Evolutionary conservation across 2,113 vertebrate genomes (phyloP), one percentile per base, ranked within the genome.

Genomic region (Lasiurus borealis): DNA sequence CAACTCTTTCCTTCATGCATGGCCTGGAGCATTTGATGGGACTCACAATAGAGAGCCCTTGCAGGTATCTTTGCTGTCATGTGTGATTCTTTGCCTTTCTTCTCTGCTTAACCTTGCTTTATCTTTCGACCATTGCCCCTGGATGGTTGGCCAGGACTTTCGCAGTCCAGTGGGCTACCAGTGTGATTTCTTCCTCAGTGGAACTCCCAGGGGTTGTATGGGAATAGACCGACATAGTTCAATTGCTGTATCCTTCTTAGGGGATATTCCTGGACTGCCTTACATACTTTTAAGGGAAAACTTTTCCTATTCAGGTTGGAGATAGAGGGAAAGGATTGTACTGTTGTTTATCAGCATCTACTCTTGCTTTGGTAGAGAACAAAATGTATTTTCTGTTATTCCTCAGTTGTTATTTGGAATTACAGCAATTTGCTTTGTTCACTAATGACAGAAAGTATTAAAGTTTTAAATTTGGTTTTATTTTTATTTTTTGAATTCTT

Each of bases 241-340:
- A 29, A 31, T 62, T 15, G 25, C 4, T 4, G 16, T 48, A 46
- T 11, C 18, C 29, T 69, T 9, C 27, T 69, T 40, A 77, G 54
- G 68, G 40, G 11, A 18, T 68, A n/a, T 19, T 89, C 75, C 69
- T 78, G 7, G 6, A 40, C 11, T 21, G 16, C n/a, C 3, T 31
- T 19, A 52, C 5, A 6, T 36, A 27, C 12, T 78, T 81, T 66
- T 48, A 46, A 72, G 9, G 3, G 8, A 5, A n/a, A 14, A 25
- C 68, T 54, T n/a, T 54, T 83, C 7, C 6, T 36, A 18, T 85
- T 8, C 21, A 89, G 19, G 21, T 44, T 16, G 11, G 66, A 59
- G 12, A 2, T 11, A 3, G 9, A 23, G 0, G 50, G 6, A 19
- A 15, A 62, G 2, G 3, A 4, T 46, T 80, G 23, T 9, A n/a